Evolutionary conservation across 2,888 invertebrate species (phyloP).

Genomic region (Heterodera filipjevi): DNA sequence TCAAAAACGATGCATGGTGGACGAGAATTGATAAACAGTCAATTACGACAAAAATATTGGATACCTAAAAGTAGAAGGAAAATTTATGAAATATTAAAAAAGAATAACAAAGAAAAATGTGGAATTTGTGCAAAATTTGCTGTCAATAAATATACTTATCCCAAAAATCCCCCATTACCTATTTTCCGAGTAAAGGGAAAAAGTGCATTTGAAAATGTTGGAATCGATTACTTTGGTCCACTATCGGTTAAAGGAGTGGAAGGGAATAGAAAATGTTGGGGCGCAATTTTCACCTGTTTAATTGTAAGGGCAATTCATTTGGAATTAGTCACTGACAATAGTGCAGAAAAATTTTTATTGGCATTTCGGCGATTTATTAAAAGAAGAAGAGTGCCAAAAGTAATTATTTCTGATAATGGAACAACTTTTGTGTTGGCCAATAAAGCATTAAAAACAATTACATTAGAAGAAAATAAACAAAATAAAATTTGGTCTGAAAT

Average conservation of each 20-base stretch:
- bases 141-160: neutral
- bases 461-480: too few species aligned
- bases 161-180: neutral
- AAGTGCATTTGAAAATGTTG: neutral
- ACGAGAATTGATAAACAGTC: neutral
- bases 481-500: too few species aligned
- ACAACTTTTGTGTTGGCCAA: too few species aligned
- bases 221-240: constrained; percentile 8
- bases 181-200: constrained; percentile 5
- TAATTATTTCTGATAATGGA: too few species aligned
- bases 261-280: constrained; percentile 7
- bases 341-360: constrained; percentile 3
- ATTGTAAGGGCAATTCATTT: neutral
- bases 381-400: too few species aligned
- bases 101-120: neutral
- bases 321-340: neutral
- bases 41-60: constrained; percentile 1
- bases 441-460: too few species aligned
- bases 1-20: too few species aligned
- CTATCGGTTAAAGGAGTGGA: neutral
- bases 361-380: too few species aligned
- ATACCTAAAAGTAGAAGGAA: neutral
- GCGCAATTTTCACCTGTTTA: constrained; percentile 11
- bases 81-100: neutral
- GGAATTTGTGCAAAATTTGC: constrained; percentile 13